phyloP scores from a whole-genome alignment of 2,888 invertebrate genomes.

The Spicauda simplicius region DNA sequence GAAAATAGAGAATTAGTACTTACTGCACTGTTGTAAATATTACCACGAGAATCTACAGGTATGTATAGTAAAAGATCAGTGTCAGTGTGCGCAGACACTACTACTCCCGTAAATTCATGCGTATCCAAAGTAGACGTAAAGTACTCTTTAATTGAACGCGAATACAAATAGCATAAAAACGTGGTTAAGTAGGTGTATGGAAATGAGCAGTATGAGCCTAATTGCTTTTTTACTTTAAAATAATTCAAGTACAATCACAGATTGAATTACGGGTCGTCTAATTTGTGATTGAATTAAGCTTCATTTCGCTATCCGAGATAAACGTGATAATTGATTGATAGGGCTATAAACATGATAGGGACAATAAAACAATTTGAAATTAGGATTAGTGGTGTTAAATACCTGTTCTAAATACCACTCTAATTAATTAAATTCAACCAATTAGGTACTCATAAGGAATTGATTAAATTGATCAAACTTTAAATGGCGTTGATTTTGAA shows the following conservation, averaged over 20 bases:
- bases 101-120: conserved; percentile 1
- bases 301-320: neutral
- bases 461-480: too few species aligned
- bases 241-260: neutral
- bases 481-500: too few species aligned
- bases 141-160: conserved; percentile 8
- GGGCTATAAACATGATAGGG: neutral
- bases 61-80: neutral
- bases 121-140: neutral
- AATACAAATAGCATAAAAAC: conserved; percentile 5
- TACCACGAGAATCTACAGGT: too few species aligned
- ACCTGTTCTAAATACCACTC: neutral
- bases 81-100: neutral
- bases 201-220: neutral
- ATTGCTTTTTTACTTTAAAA: neutral
- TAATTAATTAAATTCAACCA: neutral
- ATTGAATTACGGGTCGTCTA: neutral
- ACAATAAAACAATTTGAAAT: neutral
- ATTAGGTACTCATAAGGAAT: neutral
- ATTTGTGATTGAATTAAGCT: neutral
- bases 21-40: too few species aligned
- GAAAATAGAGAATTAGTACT: too few species aligned
- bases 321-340: neutral
- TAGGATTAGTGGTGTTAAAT: neutral
- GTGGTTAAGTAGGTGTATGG: conserved; percentile 6